phyloP scores from a whole-genome alignment of 2,113 vertebrate genomes.

The Lamprologus speciosus region DNA sequence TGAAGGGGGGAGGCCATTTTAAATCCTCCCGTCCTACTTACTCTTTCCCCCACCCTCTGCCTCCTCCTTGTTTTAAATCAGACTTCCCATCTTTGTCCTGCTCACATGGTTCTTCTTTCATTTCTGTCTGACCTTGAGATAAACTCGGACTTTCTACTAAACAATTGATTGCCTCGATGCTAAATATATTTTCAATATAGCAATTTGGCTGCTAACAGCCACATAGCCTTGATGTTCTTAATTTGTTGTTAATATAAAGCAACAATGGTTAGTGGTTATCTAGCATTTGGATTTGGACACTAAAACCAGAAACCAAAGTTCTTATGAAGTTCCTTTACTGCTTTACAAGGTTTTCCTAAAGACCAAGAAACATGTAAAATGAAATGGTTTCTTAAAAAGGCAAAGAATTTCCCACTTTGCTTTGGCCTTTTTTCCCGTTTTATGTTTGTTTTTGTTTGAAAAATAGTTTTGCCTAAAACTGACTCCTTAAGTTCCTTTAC shows the following conservation, averaged over 20 bases:
- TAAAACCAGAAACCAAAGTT: background rate
- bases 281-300: background rate
- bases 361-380: background rate
- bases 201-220: background rate
- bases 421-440: accelerated
- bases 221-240: background rate
- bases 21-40: conserved; percentile 7
- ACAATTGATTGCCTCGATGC: background rate
- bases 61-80: background rate
- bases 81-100: background rate
- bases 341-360: background rate
- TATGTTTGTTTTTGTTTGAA: background rate
- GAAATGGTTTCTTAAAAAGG: background rate
- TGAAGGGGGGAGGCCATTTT: background rate
- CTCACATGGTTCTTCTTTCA: background rate
- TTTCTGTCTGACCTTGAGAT: background rate
- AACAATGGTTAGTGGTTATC: background rate
- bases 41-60: conserved; percentile 11
- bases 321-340: background rate
- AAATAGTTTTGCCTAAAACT: background rate
- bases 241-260: background rate
- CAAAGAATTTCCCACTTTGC: background rate
- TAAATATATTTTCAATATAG: background rate
- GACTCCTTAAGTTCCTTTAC: background rate
- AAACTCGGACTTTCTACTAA: background rate